Evolutionary conservation across 1,140 invertebrate species (phyloP).

Genomic region (Drosophila bocki): DNA sequence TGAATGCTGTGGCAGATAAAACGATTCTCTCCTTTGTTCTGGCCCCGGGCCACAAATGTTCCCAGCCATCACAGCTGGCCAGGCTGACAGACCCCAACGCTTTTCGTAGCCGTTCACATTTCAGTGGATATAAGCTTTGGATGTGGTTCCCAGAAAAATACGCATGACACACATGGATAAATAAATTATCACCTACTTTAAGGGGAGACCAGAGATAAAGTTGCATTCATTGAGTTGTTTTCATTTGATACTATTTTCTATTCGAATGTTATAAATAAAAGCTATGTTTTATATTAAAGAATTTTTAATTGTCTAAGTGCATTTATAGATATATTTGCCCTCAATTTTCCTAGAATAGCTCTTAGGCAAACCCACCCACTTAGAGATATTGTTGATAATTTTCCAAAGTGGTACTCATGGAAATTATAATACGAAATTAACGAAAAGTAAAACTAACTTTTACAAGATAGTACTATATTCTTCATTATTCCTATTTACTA

Average conservation of each 20-base stretch:
- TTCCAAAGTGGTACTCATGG: background rate
- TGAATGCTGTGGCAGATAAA: slow-evolving; percentile 80
- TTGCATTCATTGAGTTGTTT: slow-evolving; percentile 24
- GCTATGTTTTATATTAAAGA: too few relatives aligned
- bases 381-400: background rate
- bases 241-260: background rate
- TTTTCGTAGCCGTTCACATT: slow-evolving; percentile 66
- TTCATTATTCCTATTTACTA: too few relatives aligned
- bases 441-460: too few relatives aligned
- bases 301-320: too few relatives aligned
- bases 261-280: too few relatives aligned
- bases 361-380: too few relatives aligned
- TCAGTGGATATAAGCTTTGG: slow-evolving; percentile 63
- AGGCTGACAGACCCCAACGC: slow-evolving; percentile 28
- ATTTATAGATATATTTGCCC: too few relatives aligned
- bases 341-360: background rate
- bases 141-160: slow-evolving; percentile 39
- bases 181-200: slow-evolving; percentile 75
- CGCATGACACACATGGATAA: slow-evolving; percentile 78
- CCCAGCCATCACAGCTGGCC: slow-evolving; percentile 23
- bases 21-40: slow-evolving; percentile 74
- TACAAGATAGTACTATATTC: too few relatives aligned
- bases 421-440: background rate
- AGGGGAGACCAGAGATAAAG: slow-evolving; percentile 56
- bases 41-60: slow-evolving; percentile 49